These are phyloP conservation scores for Perizoma affinitatum DNA, from an alignment of 2,888 invertebrate species.

Conservation along the genomic window DNA sequence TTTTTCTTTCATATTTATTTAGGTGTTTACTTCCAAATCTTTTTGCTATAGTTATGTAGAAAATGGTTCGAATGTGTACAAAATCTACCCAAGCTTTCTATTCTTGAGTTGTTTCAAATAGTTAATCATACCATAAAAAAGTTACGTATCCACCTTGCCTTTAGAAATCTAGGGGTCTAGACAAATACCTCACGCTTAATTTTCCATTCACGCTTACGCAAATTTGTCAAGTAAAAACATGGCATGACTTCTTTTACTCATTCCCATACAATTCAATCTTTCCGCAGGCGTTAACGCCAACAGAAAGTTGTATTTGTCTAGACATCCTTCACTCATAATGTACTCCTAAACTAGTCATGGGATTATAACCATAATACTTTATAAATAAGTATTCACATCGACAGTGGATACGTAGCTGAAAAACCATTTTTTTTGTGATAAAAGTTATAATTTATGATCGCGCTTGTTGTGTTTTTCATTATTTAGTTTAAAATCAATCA, in stretches of 20 bases:
- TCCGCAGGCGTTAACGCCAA: too few relatives aligned
- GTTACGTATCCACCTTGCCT: constrained; percentile 26
- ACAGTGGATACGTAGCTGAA: constrained; percentile 31
- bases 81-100: constrained; percentile 7
- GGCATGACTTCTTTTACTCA: too few relatives aligned
- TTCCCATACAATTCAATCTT: too few relatives aligned
- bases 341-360: constrained; percentile 32
- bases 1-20: too few relatives aligned
- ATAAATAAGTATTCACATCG: constrained; percentile 10
- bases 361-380: constrained; percentile 19
- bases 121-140: constrained; percentile 13
- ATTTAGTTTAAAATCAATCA: constrained; percentile 43
- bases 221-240: too few relatives aligned
- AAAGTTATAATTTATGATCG: constrained; percentile 40
- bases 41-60: too few relatives aligned
- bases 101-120: constrained; percentile 11
- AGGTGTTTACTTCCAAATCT: too few relatives aligned
- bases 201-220: too few relatives aligned
- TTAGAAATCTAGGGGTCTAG: background rate
- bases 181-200: too few relatives aligned
- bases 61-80: constrained; percentile 17
- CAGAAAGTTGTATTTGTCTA: too few relatives aligned
- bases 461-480: constrained; percentile 47
- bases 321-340: constrained; percentile 24
- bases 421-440: constrained; percentile 35